A percentile compares a stretch with the other conserved stretches of the same genome.
phyloP scores from a whole-genome alignment of 2,113 vertebrate species.

The cattle (Bos taurus) region DNA sequence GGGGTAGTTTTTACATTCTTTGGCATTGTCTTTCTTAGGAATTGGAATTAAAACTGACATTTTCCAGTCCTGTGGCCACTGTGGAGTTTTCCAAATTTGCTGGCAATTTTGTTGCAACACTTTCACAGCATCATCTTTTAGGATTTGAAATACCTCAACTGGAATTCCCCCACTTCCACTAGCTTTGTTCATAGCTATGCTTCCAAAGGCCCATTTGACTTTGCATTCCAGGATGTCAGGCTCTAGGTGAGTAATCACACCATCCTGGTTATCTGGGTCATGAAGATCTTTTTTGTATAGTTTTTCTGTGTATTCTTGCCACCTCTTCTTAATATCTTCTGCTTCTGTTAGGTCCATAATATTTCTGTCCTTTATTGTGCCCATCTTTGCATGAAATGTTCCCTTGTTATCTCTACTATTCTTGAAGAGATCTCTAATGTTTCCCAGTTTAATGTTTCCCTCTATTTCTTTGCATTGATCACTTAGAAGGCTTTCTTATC shows the following conservation, averaged over 20 bases:
- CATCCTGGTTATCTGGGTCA: neutral
- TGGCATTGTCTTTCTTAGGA: neutral
- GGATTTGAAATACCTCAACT: neutral
- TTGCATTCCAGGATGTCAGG: neutral
- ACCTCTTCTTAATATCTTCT: neutral
- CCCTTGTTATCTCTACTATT: neutral
- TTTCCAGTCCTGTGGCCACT: neutral
- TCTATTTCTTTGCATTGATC: neutral
- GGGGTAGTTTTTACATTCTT: neutral
- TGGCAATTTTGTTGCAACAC: neutral
- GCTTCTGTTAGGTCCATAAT: neutral
- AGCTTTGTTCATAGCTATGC: neutral
- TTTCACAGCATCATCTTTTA: neutral
- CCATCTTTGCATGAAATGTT: neutral
- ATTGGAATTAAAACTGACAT: neutral
- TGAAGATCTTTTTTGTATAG: neutral
- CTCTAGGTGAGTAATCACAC: neutral
- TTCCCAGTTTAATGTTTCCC: neutral
- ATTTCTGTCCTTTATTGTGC: neutral
- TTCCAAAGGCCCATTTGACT: neutral
- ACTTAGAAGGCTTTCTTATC: neutral
- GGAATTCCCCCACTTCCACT: neutral
- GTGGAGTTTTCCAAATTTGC: neutral
- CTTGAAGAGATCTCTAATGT: neutral
- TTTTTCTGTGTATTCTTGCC: neutral